phyloP scores from a whole-genome alignment of 2,888 invertebrate species.

The Heliconius cydno region DNA sequence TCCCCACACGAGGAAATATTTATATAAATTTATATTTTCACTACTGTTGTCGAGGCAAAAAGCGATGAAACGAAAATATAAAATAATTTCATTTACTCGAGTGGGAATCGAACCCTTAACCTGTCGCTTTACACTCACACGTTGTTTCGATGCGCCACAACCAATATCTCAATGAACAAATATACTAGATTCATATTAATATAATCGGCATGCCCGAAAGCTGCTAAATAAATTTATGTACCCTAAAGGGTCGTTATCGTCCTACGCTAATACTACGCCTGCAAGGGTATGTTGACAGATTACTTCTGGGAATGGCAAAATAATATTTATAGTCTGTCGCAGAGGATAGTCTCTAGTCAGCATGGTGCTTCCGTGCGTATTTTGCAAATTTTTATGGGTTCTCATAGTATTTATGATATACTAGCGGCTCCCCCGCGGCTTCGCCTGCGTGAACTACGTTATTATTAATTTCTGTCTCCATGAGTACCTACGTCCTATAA shows the following conservation, averaged over 20 bases:
- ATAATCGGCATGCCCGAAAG: constrained; percentile 7
- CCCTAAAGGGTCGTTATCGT: constrained; percentile 16
- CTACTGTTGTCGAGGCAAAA: too few species aligned
- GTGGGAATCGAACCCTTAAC: too few species aligned
- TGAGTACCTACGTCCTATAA: too few species aligned
- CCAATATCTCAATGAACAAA: not conserved
- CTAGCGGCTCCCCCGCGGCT: too few species aligned
- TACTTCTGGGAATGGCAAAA: constrained; percentile 4
- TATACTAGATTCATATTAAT: constrained; percentile 19
- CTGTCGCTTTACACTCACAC: too few species aligned
- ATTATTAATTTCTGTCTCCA: too few species aligned
- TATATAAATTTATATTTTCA: too few species aligned
- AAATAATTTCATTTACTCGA: too few species aligned
- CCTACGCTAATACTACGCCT: constrained; percentile 13
- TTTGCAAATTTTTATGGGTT: not conserved
- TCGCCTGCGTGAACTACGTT: too few species aligned
- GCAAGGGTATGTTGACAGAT: constrained; percentile 24
- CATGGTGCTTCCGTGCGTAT: not conserved
- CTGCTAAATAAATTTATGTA: constrained; percentile 20
- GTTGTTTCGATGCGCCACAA: too few species aligned
- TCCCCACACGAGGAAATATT: too few species aligned
- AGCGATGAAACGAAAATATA: too few species aligned
- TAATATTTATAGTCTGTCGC: constrained; percentile 19
- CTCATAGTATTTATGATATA: not conserved
- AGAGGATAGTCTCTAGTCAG: not conserved